These are phyloP conservation scores for Notechis scutatus DNA, from an alignment of 2,113 vertebrate species.

Conservation along the genomic window DNA sequence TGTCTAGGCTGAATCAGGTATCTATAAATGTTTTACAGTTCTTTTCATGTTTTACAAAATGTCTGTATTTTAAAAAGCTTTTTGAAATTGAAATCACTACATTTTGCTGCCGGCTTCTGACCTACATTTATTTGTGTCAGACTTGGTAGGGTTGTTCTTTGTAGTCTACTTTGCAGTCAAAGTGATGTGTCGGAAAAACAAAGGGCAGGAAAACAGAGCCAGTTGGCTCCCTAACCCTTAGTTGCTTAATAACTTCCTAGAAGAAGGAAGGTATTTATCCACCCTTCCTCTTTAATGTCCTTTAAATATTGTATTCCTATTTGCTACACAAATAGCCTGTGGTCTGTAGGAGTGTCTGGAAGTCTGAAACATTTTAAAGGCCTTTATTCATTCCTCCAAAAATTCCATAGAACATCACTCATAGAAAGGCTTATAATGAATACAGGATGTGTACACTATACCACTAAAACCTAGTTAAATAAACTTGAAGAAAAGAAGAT, in stretches of 20 bases:
- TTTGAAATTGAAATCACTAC: neutral
- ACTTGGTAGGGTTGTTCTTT: neutral
- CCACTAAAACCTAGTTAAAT: constrained; percentile 3
- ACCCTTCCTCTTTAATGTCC: neutral
- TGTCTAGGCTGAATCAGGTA: neutral
- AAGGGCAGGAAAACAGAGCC: neutral
- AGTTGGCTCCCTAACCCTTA: neutral
- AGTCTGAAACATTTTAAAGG: neutral
- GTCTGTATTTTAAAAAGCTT: constrained; percentile 2
- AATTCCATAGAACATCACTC: neutral
- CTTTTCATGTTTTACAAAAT: neutral
- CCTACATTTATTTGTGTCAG: neutral
- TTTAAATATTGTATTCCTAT: neutral
- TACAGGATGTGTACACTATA: neutral
- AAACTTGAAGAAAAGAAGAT: neutral
- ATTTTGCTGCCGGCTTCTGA: neutral
- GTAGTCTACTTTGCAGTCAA: neutral
- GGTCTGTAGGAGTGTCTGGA: neutral
- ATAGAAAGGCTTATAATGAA: neutral
- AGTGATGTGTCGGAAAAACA: neutral
- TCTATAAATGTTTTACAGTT: neutral
- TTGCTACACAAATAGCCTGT: neutral
- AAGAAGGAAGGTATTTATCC: constrained; percentile 7
- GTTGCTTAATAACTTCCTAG: constrained; percentile 5
- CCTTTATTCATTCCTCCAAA: neutral